Conservation (phyloP, 2,797 vertebrate species). For the Sebastolobus altivelis region DNA sequence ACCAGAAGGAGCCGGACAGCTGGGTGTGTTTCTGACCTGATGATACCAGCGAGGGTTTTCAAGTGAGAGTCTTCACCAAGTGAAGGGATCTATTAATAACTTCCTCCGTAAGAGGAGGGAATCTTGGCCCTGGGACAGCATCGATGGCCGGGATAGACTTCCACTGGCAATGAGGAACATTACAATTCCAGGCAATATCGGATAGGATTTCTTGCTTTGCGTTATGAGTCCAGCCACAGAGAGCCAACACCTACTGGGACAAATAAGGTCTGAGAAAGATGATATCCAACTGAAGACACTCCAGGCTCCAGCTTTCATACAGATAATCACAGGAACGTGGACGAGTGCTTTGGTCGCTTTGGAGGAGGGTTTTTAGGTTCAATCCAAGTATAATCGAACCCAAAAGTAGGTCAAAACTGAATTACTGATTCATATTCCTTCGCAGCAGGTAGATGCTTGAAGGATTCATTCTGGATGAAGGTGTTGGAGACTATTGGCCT, state of each 20-base stretch:
- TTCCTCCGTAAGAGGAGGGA: slow-evolving; percentile 45
- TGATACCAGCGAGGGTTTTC: slow-evolving; percentile 30
- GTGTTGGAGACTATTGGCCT: background rate
- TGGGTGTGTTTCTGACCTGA: slow-evolving; percentile 48
- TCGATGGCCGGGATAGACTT: slow-evolving; percentile 48
- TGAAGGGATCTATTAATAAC: slow-evolving; percentile 72
- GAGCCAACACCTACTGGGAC: slow-evolving; percentile 33
- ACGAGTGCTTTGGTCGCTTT: slow-evolving; percentile 29
- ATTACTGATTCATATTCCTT: slow-evolving; percentile 29
- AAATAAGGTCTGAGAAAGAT: slow-evolving; percentile 46
- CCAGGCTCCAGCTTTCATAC: slow-evolving; percentile 22
- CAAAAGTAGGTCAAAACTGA: slow-evolving; percentile 53
- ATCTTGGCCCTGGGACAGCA: slow-evolving; percentile 53
- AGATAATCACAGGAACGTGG: slow-evolving; percentile 37
- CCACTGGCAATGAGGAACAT: slow-evolving; percentile 46
- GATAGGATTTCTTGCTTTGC: slow-evolving; percentile 42
- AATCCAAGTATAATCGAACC: slow-evolving; percentile 61
- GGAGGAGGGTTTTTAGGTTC: slow-evolving; percentile 43
- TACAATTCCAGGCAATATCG: slow-evolving; percentile 46
- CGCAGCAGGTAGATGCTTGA: slow-evolving; percentile 31
- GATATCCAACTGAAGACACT: slow-evolving; percentile 31
- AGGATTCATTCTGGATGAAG: slow-evolving; percentile 24
- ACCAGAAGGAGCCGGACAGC: slow-evolving; percentile 36
- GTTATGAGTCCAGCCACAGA: slow-evolving; percentile 4
- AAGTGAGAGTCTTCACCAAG: slow-evolving; percentile 42